Evolutionary conservation across 2,888 invertebrate species (phyloP).

Genomic region (Ennomos fuscantarius): DNA sequence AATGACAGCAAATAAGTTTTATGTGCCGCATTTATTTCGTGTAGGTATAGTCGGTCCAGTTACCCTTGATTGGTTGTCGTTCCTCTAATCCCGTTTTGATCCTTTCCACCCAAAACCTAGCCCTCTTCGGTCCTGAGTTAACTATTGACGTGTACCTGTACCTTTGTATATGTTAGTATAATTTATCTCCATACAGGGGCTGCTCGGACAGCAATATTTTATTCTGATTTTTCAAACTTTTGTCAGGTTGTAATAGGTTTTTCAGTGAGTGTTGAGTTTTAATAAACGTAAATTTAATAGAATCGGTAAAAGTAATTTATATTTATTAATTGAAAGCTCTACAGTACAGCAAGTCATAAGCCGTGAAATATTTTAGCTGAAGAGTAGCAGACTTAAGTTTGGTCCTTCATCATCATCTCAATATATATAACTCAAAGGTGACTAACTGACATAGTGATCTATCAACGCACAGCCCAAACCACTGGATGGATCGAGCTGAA

Average conservation of each 20-base stretch:
- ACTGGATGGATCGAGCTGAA: no score
- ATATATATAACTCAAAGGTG: no score
- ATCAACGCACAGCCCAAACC: no score
- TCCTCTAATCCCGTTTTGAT: conserved; percentile 89
- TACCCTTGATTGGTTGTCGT: conserved; percentile 89
- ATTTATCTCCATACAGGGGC: conserved; percentile 47
- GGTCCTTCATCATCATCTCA: no score
- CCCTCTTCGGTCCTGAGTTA: conserved; percentile 81
- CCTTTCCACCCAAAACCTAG: conserved; percentile 86
- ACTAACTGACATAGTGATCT: no score
- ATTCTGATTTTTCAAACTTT: conserved; percentile 31
- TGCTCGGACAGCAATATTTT: conserved; percentile 30
- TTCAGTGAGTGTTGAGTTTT: conserved; percentile 13
- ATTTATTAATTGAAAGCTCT: no score
- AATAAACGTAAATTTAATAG: no score
- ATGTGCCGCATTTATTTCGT: conserved; percentile 84
- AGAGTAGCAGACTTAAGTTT: no score
- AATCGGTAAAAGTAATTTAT: no score
- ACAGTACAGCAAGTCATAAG: no score
- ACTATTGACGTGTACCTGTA: conserved; percentile 84
- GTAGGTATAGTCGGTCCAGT: conserved; percentile 85
- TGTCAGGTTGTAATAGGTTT: conserved; percentile 30
- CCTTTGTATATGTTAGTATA: conserved; percentile 56
- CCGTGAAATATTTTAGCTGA: no score
- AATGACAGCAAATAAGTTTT: conserved; percentile 66